Conservation (phyloP, 2,888 invertebrate species). For the Amphipyra tragopoginis region DNA sequence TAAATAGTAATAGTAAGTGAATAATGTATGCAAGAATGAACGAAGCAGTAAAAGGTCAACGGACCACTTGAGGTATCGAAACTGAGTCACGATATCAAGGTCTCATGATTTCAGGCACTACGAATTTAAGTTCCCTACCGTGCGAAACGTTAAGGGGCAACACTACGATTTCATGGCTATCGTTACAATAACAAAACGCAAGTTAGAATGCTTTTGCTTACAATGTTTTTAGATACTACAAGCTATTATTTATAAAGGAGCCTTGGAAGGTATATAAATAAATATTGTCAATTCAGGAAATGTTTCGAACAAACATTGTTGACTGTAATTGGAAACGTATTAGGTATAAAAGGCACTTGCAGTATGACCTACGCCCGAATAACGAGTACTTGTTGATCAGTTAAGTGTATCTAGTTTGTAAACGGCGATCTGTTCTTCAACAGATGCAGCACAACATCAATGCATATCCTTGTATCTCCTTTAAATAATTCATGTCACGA, state of each 20-base stretch:
- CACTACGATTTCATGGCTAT: slow-evolving; percentile 70
- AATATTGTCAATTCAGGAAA: slow-evolving; percentile 55
- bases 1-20: slow-evolving; percentile 63
- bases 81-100: slow-evolving; percentile 89
- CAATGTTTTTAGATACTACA: slow-evolving; percentile 34
- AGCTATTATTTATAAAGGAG: slow-evolving; percentile 37
- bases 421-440: slow-evolving; percentile 10
- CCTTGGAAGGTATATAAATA: slow-evolving; percentile 44
- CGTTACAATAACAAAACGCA: slow-evolving; percentile 51
- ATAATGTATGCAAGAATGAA: slow-evolving; percentile 75
- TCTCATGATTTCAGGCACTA: slow-evolving; percentile 80
- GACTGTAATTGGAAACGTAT: slow-evolving; percentile 41
- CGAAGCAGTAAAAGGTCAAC: slow-evolving; percentile 85
- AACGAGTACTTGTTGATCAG: slow-evolving; percentile 30
- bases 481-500: slow-evolving; percentile 59
- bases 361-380: slow-evolving; percentile 31
- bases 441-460: slow-evolving; percentile 36
- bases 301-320: slow-evolving; percentile 33
- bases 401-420: slow-evolving; percentile 12
- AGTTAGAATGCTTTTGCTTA: slow-evolving; percentile 47
- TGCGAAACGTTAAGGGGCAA: slow-evolving; percentile 60
- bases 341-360: slow-evolving; percentile 31
- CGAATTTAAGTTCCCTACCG: slow-evolving; percentile 65
- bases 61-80: slow-evolving; percentile 84
- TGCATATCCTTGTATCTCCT: slow-evolving; percentile 47